Conservation (phyloP, 2,888 invertebrate species). For the Oxystoma pomonae region DNA sequence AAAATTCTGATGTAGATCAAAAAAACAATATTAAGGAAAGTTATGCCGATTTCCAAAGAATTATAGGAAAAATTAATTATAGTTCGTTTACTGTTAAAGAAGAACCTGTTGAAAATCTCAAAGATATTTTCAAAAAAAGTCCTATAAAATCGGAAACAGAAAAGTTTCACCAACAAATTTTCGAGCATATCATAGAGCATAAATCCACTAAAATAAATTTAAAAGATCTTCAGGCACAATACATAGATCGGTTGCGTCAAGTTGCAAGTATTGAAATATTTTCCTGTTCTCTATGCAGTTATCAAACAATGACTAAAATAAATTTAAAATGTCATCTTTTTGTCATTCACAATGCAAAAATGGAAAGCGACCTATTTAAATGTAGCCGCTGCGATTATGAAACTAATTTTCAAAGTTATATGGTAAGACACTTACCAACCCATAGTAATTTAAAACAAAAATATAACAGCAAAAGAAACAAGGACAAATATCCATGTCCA, state of each 20-base stretch:
- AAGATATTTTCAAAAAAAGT: background rate
- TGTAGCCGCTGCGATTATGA: background rate
- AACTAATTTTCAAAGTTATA: background rate
- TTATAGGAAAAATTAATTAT: background rate
- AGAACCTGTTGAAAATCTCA: background rate
- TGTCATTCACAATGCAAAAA: background rate
- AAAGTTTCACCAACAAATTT: background rate
- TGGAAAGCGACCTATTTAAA: background rate
- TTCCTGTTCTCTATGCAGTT: background rate
- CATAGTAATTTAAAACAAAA: no score
- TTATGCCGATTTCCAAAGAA: background rate
- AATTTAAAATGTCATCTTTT: background rate
- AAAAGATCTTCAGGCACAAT: background rate
- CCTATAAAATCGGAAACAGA: background rate
- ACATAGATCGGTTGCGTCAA: background rate
- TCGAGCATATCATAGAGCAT: background rate
- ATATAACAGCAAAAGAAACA: background rate
- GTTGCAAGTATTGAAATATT: background rate
- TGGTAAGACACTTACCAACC: background rate
- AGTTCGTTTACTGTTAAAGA: background rate
- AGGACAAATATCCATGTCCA: background rate
- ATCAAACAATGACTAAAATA: background rate
- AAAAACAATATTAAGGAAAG: no score
- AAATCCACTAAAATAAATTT: background rate
- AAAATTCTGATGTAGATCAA: no score